These are phyloP conservation scores for Epinephelus fuscoguttatus DNA, from an alignment of 2,113 vertebrate species.

Conservation along the genomic window DNA sequence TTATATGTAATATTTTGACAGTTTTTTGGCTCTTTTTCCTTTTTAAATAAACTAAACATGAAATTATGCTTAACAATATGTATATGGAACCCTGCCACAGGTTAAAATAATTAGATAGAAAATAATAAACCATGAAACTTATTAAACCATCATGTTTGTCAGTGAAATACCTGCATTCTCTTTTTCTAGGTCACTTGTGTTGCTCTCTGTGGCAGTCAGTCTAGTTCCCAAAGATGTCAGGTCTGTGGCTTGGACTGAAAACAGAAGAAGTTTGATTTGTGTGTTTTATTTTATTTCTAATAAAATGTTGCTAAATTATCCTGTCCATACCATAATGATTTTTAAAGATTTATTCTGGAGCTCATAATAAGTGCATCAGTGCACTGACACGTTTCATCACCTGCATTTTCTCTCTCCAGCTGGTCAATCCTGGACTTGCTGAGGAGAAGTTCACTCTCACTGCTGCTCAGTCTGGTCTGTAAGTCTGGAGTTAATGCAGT, in stretches of 20 bases:
- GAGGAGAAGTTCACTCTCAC: neutral
- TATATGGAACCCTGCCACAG: neutral
- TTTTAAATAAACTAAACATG: no score
- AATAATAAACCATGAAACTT: neutral
- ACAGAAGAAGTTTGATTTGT: neutral
- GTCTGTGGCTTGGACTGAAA: neutral
- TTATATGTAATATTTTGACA: neutral
- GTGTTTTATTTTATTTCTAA: no score
- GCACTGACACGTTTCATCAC: neutral
- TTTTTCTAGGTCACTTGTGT: slow-evolving; percentile 2
- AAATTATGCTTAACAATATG: no score
- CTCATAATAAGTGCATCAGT: neutral
- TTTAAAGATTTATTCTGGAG: neutral
- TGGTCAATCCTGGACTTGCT: neutral
- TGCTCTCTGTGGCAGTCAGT: neutral
- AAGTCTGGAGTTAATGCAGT: slow-evolving; percentile 8
- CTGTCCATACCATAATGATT: no score
- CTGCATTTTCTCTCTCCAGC: no score
- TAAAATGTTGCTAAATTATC: no score
- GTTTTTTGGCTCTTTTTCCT: neutral
- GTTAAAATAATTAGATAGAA: neutral
- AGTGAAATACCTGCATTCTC: slow-evolving; percentile 3
- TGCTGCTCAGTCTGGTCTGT: neutral
- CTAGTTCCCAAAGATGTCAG: neutral
- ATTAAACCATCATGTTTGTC: neutral